phyloP scores from a whole-genome alignment of 2,797 vertebrate genomes.

The Trachops cirrhosus region DNA sequence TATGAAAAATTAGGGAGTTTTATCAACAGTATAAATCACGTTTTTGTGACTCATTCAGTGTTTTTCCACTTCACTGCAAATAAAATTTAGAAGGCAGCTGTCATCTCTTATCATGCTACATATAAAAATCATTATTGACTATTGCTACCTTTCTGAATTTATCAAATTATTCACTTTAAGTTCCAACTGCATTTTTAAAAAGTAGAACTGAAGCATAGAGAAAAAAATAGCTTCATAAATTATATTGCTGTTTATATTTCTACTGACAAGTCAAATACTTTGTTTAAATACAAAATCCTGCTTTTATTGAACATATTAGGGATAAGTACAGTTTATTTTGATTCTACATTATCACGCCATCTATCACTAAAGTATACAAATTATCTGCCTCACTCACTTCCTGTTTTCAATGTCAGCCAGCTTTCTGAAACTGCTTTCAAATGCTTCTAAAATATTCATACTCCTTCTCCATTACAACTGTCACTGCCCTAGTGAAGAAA shows the following conservation, averaged over 20 bases:
- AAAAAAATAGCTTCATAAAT: neutral
- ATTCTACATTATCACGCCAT: neutral
- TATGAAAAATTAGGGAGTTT: neutral
- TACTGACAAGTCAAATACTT: slow-evolving; percentile 19
- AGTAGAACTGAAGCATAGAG: neutral
- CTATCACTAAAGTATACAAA: slow-evolving; percentile 32
- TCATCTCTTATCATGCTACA: neutral
- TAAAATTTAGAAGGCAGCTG: neutral
- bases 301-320: slow-evolving; percentile 33
- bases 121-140: neutral
- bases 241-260: neutral
- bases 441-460: neutral
- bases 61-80: slow-evolving; percentile 2
- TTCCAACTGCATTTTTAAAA: neutral
- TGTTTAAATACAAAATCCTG: slow-evolving; percentile 46
- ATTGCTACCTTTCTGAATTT: neutral
- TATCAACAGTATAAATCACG: neutral
- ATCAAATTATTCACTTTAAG: slow-evolving; percentile 22
- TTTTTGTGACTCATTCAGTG: neutral
- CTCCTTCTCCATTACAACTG: neutral
- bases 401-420: neutral
- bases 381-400: slow-evolving; percentile 35
- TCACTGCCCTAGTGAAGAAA: neutral
- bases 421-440: neutral
- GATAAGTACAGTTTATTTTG: neutral